A percentile compares a stretch with the other conserved stretches of the same genome.
Evolutionary conservation across 2,797 vertebrate genomes (phyloP).

Genomic region (Bradypodion ventrale): DNA sequence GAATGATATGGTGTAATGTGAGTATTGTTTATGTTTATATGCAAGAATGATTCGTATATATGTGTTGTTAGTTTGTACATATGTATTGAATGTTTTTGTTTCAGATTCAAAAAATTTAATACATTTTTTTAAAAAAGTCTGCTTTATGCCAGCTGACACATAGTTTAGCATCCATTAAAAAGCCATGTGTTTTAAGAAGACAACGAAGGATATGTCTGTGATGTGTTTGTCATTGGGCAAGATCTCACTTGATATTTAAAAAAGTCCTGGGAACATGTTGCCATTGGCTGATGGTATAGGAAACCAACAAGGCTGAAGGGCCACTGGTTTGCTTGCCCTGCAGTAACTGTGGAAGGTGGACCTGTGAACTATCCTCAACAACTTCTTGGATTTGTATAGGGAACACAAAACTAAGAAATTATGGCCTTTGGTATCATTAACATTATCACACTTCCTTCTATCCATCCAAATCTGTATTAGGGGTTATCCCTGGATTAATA

Average conservation of each 20-base stretch:
- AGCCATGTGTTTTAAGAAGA: neutral
- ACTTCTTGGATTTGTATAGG: neutral
- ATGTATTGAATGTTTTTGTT: no score
- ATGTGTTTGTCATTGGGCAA: neutral
- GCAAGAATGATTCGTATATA: no score
- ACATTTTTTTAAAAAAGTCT: no score
- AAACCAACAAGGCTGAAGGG: neutral
- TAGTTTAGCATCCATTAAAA: neutral
- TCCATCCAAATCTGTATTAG: neutral
- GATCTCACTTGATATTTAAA: neutral
- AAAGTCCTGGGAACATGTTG: neutral
- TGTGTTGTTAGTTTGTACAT: no score
- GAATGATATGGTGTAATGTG: no score
- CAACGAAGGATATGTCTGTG: neutral
- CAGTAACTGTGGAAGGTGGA: neutral
- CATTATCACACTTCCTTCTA: neutral
- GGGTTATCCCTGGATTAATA: neutral
- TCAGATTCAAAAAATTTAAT: no score
- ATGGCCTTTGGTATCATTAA: neutral
- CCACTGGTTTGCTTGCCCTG: neutral
- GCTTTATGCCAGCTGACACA: neutral
- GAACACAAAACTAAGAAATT: neutral
- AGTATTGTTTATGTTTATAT: no score
- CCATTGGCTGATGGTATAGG: neutral
- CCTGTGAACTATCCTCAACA: neutral